phyloP scores from a whole-genome alignment of 2,888 invertebrate species.

The Clusia tigrina region DNA sequence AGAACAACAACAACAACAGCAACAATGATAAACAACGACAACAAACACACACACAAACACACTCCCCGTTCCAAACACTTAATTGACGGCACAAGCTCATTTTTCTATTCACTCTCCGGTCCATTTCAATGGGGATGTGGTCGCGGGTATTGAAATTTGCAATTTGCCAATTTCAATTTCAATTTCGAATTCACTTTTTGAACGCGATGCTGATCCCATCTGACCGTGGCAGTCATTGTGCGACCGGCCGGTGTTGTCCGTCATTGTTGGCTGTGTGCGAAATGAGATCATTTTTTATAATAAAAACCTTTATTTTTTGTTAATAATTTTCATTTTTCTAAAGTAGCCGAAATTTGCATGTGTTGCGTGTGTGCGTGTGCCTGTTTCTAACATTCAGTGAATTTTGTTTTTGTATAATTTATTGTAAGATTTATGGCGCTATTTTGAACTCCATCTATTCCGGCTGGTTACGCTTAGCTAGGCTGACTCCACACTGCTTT shows the following conservation, averaged over 20 bases:
- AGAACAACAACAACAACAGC: too few species aligned
- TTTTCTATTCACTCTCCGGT: conserved; percentile 8
- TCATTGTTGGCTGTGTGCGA: conserved; percentile 4
- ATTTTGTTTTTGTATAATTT: too few species aligned
- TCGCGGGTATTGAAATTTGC: not conserved
- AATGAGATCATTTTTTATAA: conserved; percentile 50
- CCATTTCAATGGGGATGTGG: too few species aligned
- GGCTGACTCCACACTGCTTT: too few species aligned
- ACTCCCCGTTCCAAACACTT: not conserved
- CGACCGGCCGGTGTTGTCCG: too few species aligned
- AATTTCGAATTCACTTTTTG: not conserved
- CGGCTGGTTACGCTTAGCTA: too few species aligned
- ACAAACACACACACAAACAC: too few species aligned
- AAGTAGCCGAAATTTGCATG: conserved; percentile 7
- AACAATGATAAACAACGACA: too few species aligned
- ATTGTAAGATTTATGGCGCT: too few species aligned
- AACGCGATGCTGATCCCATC: conserved; percentile 10
- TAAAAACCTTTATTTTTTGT: conserved; percentile 23
- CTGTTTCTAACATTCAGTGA: too few species aligned
- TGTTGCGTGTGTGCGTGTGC: too few species aligned
- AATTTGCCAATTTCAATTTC: not conserved
- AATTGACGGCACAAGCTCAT: conserved; percentile 22
- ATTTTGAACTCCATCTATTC: too few species aligned
- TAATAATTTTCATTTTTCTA: conserved; percentile 24
- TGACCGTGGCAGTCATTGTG: conserved; percentile 10